Percentiles rank a stretch among this genome's conserved stretches.
Evolutionary conservation across 2,888 invertebrate species (phyloP).

Genomic region (Unio pictorum): DNA sequence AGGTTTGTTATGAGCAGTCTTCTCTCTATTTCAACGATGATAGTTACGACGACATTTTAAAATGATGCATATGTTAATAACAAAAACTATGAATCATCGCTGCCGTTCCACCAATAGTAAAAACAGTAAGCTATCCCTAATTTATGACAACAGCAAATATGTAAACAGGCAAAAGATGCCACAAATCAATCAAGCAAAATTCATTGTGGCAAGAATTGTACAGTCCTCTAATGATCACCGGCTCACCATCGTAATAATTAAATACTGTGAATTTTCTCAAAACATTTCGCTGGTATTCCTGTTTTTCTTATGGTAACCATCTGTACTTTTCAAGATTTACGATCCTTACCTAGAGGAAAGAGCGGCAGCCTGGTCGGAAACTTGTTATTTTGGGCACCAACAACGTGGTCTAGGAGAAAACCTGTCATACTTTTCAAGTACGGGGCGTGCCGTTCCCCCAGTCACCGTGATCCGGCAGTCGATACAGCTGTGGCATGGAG

Average conservation of each 20-base stretch:
- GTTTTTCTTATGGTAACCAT: too few relatives aligned
- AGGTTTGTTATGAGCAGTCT: too few relatives aligned
- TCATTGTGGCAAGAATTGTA: not conserved
- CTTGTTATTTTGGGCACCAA: conserved; percentile 55
- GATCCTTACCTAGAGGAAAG: conserved; percentile 35
- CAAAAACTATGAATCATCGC: too few relatives aligned
- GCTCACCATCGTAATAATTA: not conserved
- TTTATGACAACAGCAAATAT: too few relatives aligned
- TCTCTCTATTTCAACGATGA: too few relatives aligned
- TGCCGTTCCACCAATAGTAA: too few relatives aligned
- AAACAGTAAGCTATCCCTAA: too few relatives aligned
- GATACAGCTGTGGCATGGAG: conserved; percentile 53
- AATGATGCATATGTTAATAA: too few relatives aligned
- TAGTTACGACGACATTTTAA: too few relatives aligned
- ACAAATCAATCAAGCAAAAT: not conserved
- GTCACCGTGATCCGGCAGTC: conserved; percentile 31
- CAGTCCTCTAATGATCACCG: not conserved
- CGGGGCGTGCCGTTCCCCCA: conserved; percentile 28
- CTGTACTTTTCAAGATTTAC: conserved; percentile 35
- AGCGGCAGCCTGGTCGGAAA: conserved; percentile 46
- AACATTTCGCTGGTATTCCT: not conserved
- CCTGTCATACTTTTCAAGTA: conserved; percentile 49
- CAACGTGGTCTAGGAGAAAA: conserved; percentile 53
- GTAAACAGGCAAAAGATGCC: too few relatives aligned
- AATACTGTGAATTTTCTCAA: not conserved